These are phyloP conservation scores for Strigamia crassipes DNA, from an alignment of 2,888 invertebrate genomes.

Conservation along the genomic window DNA sequence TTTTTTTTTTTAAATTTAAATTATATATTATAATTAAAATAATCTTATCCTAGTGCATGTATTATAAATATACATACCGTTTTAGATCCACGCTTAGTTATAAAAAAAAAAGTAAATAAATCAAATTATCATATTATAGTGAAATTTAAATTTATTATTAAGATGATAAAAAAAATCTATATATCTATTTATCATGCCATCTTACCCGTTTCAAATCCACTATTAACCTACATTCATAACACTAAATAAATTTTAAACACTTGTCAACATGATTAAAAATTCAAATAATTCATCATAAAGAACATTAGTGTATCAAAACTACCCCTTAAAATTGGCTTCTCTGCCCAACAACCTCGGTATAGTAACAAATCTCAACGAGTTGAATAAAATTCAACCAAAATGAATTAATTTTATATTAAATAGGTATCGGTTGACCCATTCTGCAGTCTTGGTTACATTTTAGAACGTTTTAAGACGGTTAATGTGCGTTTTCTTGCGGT, in stretches of 20 bases:
- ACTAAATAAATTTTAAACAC: slow-evolving; percentile 23
- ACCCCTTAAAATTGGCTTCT: neutral
- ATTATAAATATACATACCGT: slow-evolving; percentile 10
- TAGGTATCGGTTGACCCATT: no score
- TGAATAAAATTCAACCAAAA: no score
- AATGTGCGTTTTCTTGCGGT: neutral
- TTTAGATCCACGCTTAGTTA: slow-evolving; percentile 28
- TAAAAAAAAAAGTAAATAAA: neutral
- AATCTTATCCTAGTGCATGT: neutral
- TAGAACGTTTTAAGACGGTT: neutral
- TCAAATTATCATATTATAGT: neutral
- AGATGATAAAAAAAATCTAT: neutral
- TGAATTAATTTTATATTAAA: no score
- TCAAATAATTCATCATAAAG: slow-evolving; percentile 7
- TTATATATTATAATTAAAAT: neutral
- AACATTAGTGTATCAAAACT: neutral
- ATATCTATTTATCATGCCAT: neutral
- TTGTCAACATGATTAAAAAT: neutral
- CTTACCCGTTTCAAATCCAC: slow-evolving; percentile 33
- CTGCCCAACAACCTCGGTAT: neutral
- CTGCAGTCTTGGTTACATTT: neutral
- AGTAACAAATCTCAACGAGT: neutral
- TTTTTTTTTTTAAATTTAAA: no score
- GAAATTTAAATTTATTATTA: neutral
- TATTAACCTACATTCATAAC: slow-evolving; percentile 20